Base-by-base conservation (phyloP, 2,113 vertebrate species). In the Paratilapia polleni region DNA sequence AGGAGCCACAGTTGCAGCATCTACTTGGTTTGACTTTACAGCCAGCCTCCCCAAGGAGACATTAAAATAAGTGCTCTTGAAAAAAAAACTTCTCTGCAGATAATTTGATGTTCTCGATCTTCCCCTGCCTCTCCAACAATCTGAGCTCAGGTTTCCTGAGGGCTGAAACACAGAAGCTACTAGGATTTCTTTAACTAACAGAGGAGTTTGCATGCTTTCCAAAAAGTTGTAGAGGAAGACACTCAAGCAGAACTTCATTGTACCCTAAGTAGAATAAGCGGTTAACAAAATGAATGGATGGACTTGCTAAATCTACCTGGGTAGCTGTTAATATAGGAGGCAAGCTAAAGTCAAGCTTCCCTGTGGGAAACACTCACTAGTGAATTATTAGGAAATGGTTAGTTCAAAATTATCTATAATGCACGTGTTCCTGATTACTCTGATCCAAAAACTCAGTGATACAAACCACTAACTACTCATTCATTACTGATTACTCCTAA, bases 31-130 rank as follows among this genome's bases (percentile, higher is more conserved):
- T 81, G 77, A 70, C 86, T 87, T 75, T 80, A 77, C 61, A 83
- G 73, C 66, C 79, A 19, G 31, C 61, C 61, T 80, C 82, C 84
- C 82, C 77, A 54, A 28, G 86, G 82, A 87, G 31, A 54, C 83
- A 78, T 87, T 82, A 76, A 62, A 85, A 87, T 82, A 80, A 87
- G 87, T 77, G 66, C 59, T 82, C 76, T 61, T 82, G 59, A 81
- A 89, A 79, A 41, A 81, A 83, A 79, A 88, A 43, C 61, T 78
- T 84, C 70, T 80, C 68, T 56, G 75, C 74, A 83, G 73, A 81
- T 64, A 68, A 90, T 87, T 56, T 74, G 79, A 87, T 82, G 75
- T 58, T 61, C 82, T 85, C 76, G 15, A 28, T 87, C 82, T 77
- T 84, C 77, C 64, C 13, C 49, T 8, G 49, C 38, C 61, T 62